These are phyloP conservation scores for Ganaspis sp. DNA, from an alignment of 1,140 invertebrate species.

Conservation along the genomic window DNA sequence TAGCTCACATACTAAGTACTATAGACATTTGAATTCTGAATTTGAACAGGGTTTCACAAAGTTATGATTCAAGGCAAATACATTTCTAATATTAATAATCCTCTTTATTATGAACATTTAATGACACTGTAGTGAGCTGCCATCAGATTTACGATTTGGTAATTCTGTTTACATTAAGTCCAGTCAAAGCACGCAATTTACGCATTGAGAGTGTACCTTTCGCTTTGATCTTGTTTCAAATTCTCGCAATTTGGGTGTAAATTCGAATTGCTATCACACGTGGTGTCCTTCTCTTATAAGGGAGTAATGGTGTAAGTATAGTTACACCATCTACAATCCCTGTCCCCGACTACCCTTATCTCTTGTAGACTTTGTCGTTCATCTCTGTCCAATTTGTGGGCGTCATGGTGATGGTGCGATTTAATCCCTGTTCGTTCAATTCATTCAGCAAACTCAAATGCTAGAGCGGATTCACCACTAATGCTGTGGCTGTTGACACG, in stretches of 20 bases:
- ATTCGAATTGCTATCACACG: constrained; percentile 41
- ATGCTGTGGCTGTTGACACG: constrained; percentile 57
- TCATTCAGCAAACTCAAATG: constrained; percentile 37
- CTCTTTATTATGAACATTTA: neutral
- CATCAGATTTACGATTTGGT: neutral
- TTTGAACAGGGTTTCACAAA: no score
- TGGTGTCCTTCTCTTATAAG: constrained; percentile 33
- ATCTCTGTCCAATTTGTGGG: constrained; percentile 33
- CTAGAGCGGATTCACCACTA: constrained; percentile 39
- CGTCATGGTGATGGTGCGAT: neutral
- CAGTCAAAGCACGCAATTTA: constrained; percentile 15
- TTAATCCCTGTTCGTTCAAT: constrained; percentile 1
- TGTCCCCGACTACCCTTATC: neutral
- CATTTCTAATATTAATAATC: neutral
- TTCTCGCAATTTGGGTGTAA: constrained; percentile 44
- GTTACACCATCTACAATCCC: constrained; percentile 30
- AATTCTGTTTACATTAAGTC: neutral
- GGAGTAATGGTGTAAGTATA: no score
- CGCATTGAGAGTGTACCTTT: constrained; percentile 15
- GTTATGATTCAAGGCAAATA: no score
- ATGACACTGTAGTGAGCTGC: constrained; percentile 1
- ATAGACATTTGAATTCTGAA: no score
- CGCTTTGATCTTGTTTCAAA: constrained; percentile 30
- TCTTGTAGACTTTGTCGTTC: constrained; percentile 9
- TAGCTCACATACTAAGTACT: no score